Base-by-base conservation (phyloP, 1,140 invertebrate species). In the Idris sp. region DNA sequence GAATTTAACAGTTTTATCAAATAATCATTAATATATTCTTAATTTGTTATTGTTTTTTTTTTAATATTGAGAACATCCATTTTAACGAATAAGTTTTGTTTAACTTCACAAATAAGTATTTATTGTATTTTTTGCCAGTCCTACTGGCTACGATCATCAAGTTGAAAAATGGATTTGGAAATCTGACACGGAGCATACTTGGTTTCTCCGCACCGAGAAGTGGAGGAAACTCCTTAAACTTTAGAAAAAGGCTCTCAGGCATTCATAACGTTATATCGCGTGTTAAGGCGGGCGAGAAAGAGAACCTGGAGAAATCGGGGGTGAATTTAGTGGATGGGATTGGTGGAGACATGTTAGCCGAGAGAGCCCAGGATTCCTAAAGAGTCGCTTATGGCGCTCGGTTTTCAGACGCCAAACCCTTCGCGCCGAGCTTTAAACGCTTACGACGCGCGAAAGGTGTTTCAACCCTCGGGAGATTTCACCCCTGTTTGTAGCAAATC, bases 211-310 rank as follows among this genome's bases (percentile, higher is more conserved):
- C n/a, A n/a, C n/a, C n/a, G 49, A 58, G 65, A 35, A 74, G 56
- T 25, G 64, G 35, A 15, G 58, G 40, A 67, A 61, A 74, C 69
- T 75, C 61, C 51, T 72, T 72, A 43, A 74, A 81, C 67, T 83
- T 79, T 75, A n/a, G 65, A 64, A 36, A 46, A 26, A 73, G 74
- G 64, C 78, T 80, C 81, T 82, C 80, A 83, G 79, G 74, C 80
- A 83, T 83, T 82, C 81, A 81, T 82, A 80, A 80, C 72, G 76
- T 77, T 79, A 79, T 79, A 82, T 74, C 44, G 68, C 16, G n/a
- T n/a, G n/a, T n/a, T n/a, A n/a, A n/a, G n/a, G n/a, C n/a, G n/a
- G n/a, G n/a, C n/a, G 16, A 19, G 22, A 36, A 53, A 53, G 46
- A 48, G 38, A 44, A n/a, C n/a, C 5, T 26, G 36, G 41, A 68